Evolutionary conservation across 1,140 invertebrate genomes (phyloP), one percentile per base, ranked within the genome.

Genomic region (Bombus cullumanus): DNA sequence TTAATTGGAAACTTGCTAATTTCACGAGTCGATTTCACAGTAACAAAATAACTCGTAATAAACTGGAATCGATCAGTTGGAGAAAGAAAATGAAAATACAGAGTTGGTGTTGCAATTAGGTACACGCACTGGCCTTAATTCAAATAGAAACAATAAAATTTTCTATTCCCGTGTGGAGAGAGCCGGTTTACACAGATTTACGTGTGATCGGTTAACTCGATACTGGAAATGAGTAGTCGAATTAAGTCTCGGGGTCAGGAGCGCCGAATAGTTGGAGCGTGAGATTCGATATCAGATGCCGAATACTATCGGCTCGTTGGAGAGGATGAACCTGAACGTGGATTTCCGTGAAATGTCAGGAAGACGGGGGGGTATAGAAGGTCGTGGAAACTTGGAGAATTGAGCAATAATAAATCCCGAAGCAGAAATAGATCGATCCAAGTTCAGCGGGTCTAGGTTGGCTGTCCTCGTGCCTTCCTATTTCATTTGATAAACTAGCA

Each of bases 381-480:
- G 77, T 59, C 83, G 41, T 43, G 62, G 79, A 86, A 86, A 86
- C 77, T 78, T 88, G 22, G 78, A 39, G 66, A 73, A 88, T 82
- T 34, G 79, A 39, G 79, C 66, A 88, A 88, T 83, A 86, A 86
- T 86, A 86, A 86, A 86, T 88, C 39, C 57, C 39, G n/a, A 64
- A 31, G 69, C 57, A 80, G 57, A 87, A 88, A 88, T 88, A 86
- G 87, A 86, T 83, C 78, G 53, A 31, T 31, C 15, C 41, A 80
- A 87, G 87, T 88, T 88, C 81, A 86, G 22, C 47, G 53, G 85
- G 80, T 86, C 87, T 88, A 86, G 86, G 78, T 80, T 86, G 71
- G 25, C 66, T 43, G 18, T 41, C 34, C 73, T 43, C 59, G 13
- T 71, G 39, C 22, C 22, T 31, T 41, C 2, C 22, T 1, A 28